Base-by-base conservation (phyloP, 1,140 invertebrate species). In the Anthonomus grandis region DNA sequence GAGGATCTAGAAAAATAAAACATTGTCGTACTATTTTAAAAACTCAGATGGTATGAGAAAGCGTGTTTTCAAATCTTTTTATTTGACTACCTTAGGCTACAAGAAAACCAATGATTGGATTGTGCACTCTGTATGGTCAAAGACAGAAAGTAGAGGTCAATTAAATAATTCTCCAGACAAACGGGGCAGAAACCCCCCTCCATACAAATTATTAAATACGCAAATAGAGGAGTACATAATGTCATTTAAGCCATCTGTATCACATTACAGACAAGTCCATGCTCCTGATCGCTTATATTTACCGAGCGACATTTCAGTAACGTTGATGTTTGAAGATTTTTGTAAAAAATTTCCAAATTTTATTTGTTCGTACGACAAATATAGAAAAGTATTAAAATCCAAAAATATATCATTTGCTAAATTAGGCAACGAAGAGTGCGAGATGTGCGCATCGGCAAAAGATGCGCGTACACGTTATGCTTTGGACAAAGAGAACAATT, bases 391-490 rank as follows among this genome's bases (percentile, higher is more conserved):
- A n/a, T n/a, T n/a, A n/a, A n/a, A n/a, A n/a, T n/a, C n/a, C n/a
- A n/a, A n/a, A n/a, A n/a, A n/a, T n/a, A n/a, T n/a, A n/a, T n/a
- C n/a, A n/a, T n/a, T n/a, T n/a, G 23, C 23, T 3, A 48, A 48
- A 27, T 18, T 48, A 31, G 46, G 46, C 6, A 48, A 48, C 19
- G 46, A 48, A 36, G 24, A 48, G 6, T 48, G 46, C 23, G 23
- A 48, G 31, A 12, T 48, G 9, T 48, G 46, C 31, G 46, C 25
- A 31, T 48, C 24, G 21, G 41, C 41, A 6, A 44, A 17, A 19
- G 41, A 17, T 18, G n/a, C n/a, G n/a, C n/a, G n/a, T n/a, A n/a
- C n/a, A n/a, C n/a, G n/a, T n/a, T n/a, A n/a, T n/a, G n/a, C 23
- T 21, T 18, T 21, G 41, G 10, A 13, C 5, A 44, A 39, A 17